Conservation (phyloP, 2,797 vertebrate genomes). For the Percopsis omiscomaycus region DNA sequence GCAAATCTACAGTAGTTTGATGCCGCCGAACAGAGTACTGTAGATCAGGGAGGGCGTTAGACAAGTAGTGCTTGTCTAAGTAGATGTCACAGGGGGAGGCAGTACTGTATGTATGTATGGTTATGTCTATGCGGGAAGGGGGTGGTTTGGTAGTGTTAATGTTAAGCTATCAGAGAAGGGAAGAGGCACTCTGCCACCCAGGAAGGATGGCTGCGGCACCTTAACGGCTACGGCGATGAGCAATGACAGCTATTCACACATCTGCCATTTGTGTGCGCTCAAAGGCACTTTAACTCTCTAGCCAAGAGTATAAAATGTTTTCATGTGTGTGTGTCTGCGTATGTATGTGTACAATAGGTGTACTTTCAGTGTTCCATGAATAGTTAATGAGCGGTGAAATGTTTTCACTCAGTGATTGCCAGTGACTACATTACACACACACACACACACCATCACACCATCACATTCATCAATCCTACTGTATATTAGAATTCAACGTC, state of each 20-base stretch:
- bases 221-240: conserved; percentile 34
- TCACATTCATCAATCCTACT: conserved; percentile 1
- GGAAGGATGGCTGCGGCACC: conserved; percentile 22
- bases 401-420: conserved; percentile 10
- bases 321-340: conserved; percentile 3
- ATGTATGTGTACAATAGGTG: background rate
- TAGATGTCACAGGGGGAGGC: conserved; percentile 33
- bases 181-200: conserved; percentile 45
- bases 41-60: conserved; percentile 24
- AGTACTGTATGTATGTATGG: conserved; percentile 43
- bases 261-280: conserved; percentile 37
- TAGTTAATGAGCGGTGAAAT: conserved; percentile 43
- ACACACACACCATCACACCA: conserved; percentile 8
- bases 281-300: conserved; percentile 47
- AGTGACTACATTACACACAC: conserved; percentile 22
- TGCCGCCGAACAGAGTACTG: conserved; percentile 26
- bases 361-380: conserved; percentile 31
- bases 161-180: conserved; percentile 47
- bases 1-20: conserved; percentile 36
- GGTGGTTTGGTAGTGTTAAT: conserved; percentile 41
- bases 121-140: conserved; percentile 31
- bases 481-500: conserved; percentile 16
- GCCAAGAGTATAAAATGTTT: conserved; percentile 38
- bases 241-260: conserved; percentile 49
- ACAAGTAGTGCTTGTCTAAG: conserved; percentile 42